phyloP scores from a whole-genome alignment of 2,113 vertebrate genomes.

The Oxyruncus cristatus region DNA sequence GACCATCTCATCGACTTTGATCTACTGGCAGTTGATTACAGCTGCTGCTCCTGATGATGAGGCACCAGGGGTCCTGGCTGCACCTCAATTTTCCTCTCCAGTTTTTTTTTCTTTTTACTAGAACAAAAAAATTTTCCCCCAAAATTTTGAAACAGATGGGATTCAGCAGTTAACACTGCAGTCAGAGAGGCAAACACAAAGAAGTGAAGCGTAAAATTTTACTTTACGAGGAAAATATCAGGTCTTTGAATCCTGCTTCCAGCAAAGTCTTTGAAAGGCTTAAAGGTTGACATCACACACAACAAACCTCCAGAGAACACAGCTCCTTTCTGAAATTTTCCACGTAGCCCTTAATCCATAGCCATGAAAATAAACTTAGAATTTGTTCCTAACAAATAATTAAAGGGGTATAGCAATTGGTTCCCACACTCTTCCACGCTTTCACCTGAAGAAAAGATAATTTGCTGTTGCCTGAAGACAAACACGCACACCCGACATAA shows the following conservation, averaged over 20 bases:
- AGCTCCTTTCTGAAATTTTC: constrained; percentile 16
- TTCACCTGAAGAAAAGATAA: not conserved
- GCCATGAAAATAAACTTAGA: not conserved
- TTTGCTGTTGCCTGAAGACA: not conserved
- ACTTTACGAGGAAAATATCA: not conserved
- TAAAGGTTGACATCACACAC: constrained; percentile 10
- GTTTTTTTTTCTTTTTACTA: not conserved
- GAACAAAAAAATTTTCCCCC: not conserved
- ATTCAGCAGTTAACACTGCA: not conserved
- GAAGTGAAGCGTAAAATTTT: not conserved
- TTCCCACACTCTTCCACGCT: not conserved
- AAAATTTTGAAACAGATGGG: not conserved
- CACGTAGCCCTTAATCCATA: not conserved
- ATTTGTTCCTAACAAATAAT: not conserved
- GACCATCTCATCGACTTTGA: constrained; percentile 34
- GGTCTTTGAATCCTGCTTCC: not conserved
- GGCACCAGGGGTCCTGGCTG: not conserved
- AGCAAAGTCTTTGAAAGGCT: constrained; percentile 39
- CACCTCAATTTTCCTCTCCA: not conserved
- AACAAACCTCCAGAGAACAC: not conserved
- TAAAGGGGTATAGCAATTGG: not conserved
- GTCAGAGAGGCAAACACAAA: not conserved
- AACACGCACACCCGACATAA: not conserved
- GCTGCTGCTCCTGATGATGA: not conserved
- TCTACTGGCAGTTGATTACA: constrained; percentile 37